phyloP scores from a whole-genome alignment of 2,113 vertebrate species.

The Acrocephalus kingi region DNA sequence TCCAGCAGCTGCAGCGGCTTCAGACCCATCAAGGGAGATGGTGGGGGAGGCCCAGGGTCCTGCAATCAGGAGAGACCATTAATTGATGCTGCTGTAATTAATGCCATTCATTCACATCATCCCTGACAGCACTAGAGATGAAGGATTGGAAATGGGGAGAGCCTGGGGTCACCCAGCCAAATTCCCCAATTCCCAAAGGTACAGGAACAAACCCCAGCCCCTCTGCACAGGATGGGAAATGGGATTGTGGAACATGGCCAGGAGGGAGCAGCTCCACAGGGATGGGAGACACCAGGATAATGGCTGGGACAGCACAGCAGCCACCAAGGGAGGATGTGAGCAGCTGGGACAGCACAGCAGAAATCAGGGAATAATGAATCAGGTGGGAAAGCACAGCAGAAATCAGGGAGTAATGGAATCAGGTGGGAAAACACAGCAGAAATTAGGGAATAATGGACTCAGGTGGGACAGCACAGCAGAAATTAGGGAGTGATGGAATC shows the following conservation, averaged over 20 bases:
- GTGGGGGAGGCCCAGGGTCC: slow-evolving; percentile 92
- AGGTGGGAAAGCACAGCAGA: background rate
- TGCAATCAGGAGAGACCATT: slow-evolving; percentile 55
- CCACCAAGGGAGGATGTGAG: too few relatives aligned
- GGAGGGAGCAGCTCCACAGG: background rate
- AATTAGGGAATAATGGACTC: fast-evolving
- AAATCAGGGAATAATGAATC: fast-evolving
- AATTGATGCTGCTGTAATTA: background rate
- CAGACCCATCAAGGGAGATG: slow-evolving; percentile 90
- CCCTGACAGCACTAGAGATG: background rate
- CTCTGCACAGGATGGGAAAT: background rate
- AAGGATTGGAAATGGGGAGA: background rate
- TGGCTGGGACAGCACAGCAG: background rate
- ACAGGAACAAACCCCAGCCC: background rate
- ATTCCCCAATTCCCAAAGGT: background rate
- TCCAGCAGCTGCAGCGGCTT: slow-evolving; percentile 95
- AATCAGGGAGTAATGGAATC: background rate
- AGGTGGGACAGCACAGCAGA: background rate
- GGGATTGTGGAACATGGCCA: background rate
- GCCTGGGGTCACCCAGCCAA: background rate
- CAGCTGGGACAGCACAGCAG: background rate
- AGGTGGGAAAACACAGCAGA: background rate
- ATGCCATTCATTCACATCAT: fast-evolving
- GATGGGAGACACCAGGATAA: fast-evolving
- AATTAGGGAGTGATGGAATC: fast-evolving